These are phyloP conservation scores for Propithecus coquereli DNA, from an alignment of 2,113 vertebrate genomes.

Conservation along the genomic window DNA sequence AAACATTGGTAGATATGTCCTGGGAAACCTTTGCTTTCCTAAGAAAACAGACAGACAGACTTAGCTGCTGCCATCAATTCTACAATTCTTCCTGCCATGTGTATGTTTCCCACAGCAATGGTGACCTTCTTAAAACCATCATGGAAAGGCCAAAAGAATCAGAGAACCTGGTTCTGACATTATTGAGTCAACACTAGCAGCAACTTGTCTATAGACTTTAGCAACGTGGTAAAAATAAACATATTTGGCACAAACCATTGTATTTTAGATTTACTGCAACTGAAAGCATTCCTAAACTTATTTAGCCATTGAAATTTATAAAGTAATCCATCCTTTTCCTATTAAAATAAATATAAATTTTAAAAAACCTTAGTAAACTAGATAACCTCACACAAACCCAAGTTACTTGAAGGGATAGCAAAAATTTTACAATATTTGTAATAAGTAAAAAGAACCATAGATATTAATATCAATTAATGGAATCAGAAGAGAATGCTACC, in stretches of 20 bases:
- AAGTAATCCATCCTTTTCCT: not conserved
- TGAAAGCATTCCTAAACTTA: not conserved
- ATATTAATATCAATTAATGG: not conserved
- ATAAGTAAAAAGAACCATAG: not conserved
- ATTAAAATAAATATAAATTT: not conserved
- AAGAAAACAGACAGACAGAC: not conserved
- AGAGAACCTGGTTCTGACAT: not conserved
- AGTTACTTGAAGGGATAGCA: not conserved
- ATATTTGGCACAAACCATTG: not conserved
- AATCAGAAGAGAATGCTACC: not conserved
- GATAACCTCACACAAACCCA: not conserved
- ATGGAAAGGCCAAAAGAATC: not conserved
- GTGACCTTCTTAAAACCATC: not conserved
- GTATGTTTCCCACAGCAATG: not conserved
- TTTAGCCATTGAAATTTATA: not conserved
- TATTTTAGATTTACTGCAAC: not conserved
- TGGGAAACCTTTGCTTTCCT: not conserved
- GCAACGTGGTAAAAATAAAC: not conserved
- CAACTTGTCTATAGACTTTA: not conserved
- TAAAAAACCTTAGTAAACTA: not conserved
- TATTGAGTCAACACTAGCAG: not conserved
- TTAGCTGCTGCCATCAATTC: not conserved
- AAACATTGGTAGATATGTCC: not conserved
- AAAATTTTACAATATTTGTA: constrained; percentile 6
- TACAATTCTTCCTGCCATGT: not conserved